Conservation (phyloP, 2,797 vertebrate genomes). For the Huso huso region DNA sequence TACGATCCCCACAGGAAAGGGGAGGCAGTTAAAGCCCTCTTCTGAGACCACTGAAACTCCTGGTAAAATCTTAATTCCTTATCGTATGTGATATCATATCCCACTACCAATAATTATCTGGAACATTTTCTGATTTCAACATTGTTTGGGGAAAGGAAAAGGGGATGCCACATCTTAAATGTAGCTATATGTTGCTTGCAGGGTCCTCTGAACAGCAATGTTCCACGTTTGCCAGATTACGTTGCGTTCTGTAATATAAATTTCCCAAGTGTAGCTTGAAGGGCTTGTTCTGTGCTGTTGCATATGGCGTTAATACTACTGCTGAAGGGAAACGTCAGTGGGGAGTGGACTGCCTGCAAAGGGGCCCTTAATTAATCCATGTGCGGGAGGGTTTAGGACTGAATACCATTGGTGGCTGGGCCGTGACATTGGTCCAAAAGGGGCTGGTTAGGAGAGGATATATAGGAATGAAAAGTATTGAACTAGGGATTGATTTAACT, state of each 20-base stretch:
- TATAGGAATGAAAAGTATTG: no score
- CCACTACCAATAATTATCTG: constrained; percentile 17
- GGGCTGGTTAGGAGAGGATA: no score
- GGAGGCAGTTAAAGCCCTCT: not conserved
- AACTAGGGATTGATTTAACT: no score
- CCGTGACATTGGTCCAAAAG: no score
- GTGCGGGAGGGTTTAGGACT: no score
- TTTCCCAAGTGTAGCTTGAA: constrained; percentile 52
- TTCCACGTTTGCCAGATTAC: constrained; percentile 58
- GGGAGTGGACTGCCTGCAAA: not conserved
- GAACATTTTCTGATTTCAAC: constrained; percentile 9
- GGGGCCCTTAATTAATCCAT: no score
- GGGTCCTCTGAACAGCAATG: constrained; percentile 54
- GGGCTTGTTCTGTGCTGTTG: constrained; percentile 26
- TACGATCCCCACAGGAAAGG: not conserved
- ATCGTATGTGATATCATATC: constrained; percentile 16
- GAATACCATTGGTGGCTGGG: no score
- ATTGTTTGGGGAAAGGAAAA: constrained; percentile 11
- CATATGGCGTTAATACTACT: constrained; percentile 19
- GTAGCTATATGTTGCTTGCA: constrained; percentile 58
- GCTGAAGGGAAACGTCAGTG: constrained; percentile 11
- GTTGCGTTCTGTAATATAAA: constrained; percentile 50
- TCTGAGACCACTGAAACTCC: not conserved
- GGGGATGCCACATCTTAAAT: constrained; percentile 13
- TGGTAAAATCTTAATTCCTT: constrained; percentile 6